phyloP scores from a whole-genome alignment of 1,140 invertebrate genomes.

The Lanistes nyassanus region DNA sequence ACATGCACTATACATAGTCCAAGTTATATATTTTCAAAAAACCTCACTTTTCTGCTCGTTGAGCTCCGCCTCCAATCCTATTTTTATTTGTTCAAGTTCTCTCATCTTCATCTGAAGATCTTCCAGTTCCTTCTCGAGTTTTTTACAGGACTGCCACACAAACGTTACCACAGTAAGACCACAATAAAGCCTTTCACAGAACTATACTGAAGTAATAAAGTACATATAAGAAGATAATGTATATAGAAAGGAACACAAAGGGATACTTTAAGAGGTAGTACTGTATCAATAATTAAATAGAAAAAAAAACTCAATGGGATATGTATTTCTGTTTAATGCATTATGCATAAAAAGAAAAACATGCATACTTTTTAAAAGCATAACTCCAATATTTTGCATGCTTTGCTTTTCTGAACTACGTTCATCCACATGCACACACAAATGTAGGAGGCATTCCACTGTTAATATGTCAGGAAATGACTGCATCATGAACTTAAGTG shows the following conservation, averaged over 20 bases:
- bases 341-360: too few relatives aligned
- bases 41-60: slow-evolving; percentile 45
- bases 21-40: background rate
- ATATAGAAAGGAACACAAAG: too few relatives aligned
- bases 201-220: background rate
- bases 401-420: background rate
- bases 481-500: too few relatives aligned
- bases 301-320: too few relatives aligned
- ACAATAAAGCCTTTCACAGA: background rate
- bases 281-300: too few relatives aligned
- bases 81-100: slow-evolving; percentile 48
- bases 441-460: background rate
- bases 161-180: background rate
- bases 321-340: background rate
- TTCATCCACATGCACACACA: too few relatives aligned
- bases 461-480: background rate
- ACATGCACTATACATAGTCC: background rate
- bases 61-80: slow-evolving; percentile 35
- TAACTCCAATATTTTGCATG: too few relatives aligned
- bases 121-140: slow-evolving; percentile 46
- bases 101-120: slow-evolving; percentile 48
- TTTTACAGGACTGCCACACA: slow-evolving; percentile 44
- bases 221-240: background rate
- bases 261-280: too few relatives aligned
- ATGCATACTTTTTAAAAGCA: too few relatives aligned